Conservation (phyloP, 2,797 vertebrate genomes). For the Sciurus carolinensis region DNA sequence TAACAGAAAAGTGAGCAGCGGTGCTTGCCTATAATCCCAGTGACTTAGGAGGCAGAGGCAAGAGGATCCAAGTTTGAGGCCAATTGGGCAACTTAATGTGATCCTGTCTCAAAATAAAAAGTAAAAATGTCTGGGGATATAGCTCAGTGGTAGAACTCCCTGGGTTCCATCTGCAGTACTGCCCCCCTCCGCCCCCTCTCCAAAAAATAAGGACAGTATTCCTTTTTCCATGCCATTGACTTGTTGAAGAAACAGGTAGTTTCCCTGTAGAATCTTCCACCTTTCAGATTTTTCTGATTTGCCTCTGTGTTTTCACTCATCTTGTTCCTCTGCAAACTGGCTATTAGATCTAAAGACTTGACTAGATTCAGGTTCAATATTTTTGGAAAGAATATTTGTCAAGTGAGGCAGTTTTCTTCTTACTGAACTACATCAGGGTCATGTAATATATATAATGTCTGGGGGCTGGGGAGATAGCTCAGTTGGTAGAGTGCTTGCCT, state of each 20-base stretch:
- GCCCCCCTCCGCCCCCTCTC: too few species aligned
- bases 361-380: not conserved
- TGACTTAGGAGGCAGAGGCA: too few species aligned
- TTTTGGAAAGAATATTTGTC: constrained; percentile 18
- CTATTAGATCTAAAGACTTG: not conserved
- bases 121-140: not conserved
- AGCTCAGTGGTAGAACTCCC: too few species aligned
- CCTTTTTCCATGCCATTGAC: not conserved
- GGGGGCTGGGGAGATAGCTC: not conserved
- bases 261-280: not conserved
- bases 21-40: too few species aligned
- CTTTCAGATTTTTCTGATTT: constrained; percentile 42
- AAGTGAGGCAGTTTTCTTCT: not conserved
- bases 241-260: constrained; percentile 23
- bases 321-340: not conserved
- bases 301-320: constrained; percentile 12
- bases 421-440: not conserved
- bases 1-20: too few species aligned
- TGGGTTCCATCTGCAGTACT: too few species aligned
- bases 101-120: not conserved
- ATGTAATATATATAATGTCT: not conserved
- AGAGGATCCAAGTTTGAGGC: too few species aligned
- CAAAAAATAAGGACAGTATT: not conserved
- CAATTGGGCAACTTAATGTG: too few species aligned
- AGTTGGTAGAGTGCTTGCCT: too few species aligned